Conservation (phyloP, 92 coral and sea anemone genomes). For the Bergia sp. region DNA sequence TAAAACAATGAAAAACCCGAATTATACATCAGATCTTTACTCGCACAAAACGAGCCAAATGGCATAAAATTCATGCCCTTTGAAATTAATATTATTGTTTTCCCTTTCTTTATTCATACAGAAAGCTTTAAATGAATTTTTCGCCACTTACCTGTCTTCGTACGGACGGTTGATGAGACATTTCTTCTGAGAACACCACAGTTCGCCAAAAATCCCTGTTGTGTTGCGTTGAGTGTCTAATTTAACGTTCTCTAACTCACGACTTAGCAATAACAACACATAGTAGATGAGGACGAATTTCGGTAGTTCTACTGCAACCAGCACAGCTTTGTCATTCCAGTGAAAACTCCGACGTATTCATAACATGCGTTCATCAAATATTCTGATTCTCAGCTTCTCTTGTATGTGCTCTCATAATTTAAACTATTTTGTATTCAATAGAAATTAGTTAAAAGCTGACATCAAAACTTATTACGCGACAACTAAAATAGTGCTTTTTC, state of each 20-base stretch:
- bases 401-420: slow-evolving; percentile 22
- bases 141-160: slow-evolving; percentile 14
- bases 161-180: slow-evolving; percentile 37
- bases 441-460: slow-evolving; percentile 34
- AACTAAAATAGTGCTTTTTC: slow-evolving; percentile 35
- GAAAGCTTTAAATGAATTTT: background rate
- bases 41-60: background rate
- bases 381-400: background rate
- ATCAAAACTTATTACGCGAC: slow-evolving; percentile 34
- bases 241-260: background rate
- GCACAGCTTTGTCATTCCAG: background rate
- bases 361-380: slow-evolving; percentile 23
- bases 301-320: background rate
- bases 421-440: slow-evolving; percentile 39
- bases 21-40: background rate
- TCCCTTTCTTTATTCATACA: background rate
- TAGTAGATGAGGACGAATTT: background rate
- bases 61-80: background rate
- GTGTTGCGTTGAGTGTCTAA: background rate
- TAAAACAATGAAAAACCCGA: background rate
- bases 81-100: background rate
- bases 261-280: background rate
- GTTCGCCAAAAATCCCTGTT: slow-evolving; percentile 14
- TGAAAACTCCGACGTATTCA: background rate
- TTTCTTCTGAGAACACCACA: background rate